phyloP scores from a whole-genome alignment of 2,888 invertebrate species.

The Amphimallon solstitiale region DNA sequence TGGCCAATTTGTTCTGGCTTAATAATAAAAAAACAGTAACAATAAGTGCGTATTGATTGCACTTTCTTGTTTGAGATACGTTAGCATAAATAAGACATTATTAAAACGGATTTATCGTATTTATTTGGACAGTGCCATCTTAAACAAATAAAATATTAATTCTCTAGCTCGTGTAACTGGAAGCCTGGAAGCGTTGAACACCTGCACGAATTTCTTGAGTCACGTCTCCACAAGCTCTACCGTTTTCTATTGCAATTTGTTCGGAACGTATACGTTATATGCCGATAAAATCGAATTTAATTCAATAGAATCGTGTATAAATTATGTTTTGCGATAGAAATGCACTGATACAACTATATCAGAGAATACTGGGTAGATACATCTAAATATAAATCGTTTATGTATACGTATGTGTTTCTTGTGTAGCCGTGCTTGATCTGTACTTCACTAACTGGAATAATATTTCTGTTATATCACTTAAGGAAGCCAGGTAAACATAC shows the following conservation, averaged over 20 bases:
- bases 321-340: conserved; percentile 3
- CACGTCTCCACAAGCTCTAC: conserved; percentile 13
- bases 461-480: too few relatives aligned
- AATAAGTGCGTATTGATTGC: not conserved
- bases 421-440: not conserved
- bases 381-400: conserved; percentile 12
- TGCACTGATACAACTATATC: conserved; percentile 18
- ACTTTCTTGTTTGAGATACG: not conserved
- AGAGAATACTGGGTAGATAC: not conserved
- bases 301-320: conserved; percentile 24
- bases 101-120: conserved; percentile 25
- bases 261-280: conserved; percentile 12
- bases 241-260: conserved; percentile 36
- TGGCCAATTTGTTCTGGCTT: not conserved
- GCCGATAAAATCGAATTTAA: conserved; percentile 27
- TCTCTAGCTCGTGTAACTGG: conserved; percentile 20
- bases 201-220: conserved; percentile 41
- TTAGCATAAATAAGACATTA: conserved; percentile 27
- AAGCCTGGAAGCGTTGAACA: conserved; percentile 45
- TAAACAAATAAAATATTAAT: conserved; percentile 35
- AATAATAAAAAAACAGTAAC: conserved; percentile 15
- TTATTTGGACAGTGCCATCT: conserved; percentile 25
- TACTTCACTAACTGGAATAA: not conserved
- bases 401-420: not conserved
- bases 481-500: too few relatives aligned